Evolutionary conservation across 1,140 invertebrate genomes (phyloP).

Genomic region (Gryon sp.): DNA sequence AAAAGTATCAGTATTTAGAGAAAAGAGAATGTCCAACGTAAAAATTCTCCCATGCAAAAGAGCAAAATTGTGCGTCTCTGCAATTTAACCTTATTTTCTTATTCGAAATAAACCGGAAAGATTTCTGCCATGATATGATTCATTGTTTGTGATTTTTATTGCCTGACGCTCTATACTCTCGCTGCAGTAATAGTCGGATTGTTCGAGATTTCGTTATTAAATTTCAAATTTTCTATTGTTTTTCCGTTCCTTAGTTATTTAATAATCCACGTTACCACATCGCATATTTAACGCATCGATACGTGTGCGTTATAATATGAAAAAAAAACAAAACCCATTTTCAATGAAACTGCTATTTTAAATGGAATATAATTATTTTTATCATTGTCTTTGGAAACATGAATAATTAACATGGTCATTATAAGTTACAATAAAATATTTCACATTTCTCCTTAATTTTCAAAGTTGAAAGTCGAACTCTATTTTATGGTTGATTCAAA

Average conservation of each 20-base stretch:
- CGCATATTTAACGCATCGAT: slow-evolving; percentile 32
- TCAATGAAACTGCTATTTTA: slow-evolving; percentile 27
- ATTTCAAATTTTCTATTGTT: slow-evolving; percentile 47
- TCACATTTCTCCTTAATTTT: slow-evolving; percentile 27
- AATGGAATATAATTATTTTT: slow-evolving; percentile 38
- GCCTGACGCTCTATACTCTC: slow-evolving; percentile 23
- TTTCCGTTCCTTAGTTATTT: slow-evolving; percentile 12
- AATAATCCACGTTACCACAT: slow-evolving; percentile 35
- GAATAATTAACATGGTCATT: slow-evolving; percentile 35
- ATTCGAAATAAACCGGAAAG: slow-evolving; percentile 57
- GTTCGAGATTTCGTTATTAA: slow-evolving; percentile 41
- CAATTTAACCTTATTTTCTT: slow-evolving; percentile 32
- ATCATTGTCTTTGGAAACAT: slow-evolving; percentile 30
- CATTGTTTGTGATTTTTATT: slow-evolving; percentile 54
- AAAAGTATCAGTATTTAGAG: no score
- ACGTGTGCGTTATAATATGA: no score
- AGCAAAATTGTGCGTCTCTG: slow-evolving; percentile 36
- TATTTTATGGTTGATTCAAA: no score
- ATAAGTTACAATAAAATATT: slow-evolving; percentile 37
- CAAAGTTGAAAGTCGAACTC: no score
- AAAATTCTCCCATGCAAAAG: slow-evolving; percentile 35
- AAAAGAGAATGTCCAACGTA: no score
- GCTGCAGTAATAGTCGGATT: slow-evolving; percentile 14
- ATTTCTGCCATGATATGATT: slow-evolving; percentile 40
- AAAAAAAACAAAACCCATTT: no score